Base-by-base conservation (phyloP, 2,888 invertebrate genomes). In the Drosophila rellima region DNA sequence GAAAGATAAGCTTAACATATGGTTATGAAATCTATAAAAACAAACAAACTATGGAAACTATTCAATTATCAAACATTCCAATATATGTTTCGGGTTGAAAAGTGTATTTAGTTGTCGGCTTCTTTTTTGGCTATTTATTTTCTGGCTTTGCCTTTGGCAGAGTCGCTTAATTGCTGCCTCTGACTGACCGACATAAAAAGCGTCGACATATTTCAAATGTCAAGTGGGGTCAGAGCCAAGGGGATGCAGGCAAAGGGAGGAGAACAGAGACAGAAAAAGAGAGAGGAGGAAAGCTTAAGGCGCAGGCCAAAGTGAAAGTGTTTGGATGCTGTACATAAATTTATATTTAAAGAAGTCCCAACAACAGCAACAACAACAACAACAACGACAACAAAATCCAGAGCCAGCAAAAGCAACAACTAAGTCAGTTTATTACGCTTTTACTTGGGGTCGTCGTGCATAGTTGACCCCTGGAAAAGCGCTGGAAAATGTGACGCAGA, bases 121-220 rank as follows among this genome's bases (percentile, higher is more conserved):
- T 10, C 7, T 1, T 2, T 11, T 11, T 20, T 13, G 17, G 40
- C 20, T 51, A 35, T 10, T 35, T 54, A 15, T 51, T 47, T 26
- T 20, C 54, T 52, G 45, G 33, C 47, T 47, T 54, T 48, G 40
- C 18, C 47, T 47, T 50, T 50, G 60, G 60, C 54, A 66, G 79
- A 52, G 59, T 23, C 66, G 48, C 55, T 82, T 84, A 88, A 85
- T 88, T 88, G 86, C 76, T 44, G 67, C 44, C 60, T 59, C 80
- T 11, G 52, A 48, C 66, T 80, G 78, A 70, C 73, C 78, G 73
- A 84, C 80, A 81, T 84, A 84, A 87, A 87, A 82, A 78, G 88
- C 79, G 67, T 42, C 69, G 65, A 71, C 83, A 88, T 82, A 88
- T 82, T 88, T 88, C 77, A 85, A 85, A 79, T 79, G 88, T 74